Evolutionary conservation across 2,888 invertebrate genomes (phyloP).

Genomic region (Papilio demoleus): DNA sequence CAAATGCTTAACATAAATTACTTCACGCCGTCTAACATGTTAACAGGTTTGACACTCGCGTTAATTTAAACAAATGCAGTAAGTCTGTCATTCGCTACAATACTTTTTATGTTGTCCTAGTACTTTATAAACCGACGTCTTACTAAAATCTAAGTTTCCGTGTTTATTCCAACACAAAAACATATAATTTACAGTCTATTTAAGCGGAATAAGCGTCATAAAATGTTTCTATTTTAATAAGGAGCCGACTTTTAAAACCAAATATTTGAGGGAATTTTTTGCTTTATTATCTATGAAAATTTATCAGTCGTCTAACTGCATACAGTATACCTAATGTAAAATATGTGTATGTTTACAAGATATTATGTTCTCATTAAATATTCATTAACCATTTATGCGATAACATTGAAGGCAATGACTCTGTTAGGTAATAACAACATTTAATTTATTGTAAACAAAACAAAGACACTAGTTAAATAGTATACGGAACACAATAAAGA

Average conservation of each 20-base stretch:
- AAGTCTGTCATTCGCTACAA: background rate
- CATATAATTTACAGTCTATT: no score
- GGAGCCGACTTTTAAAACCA: no score
- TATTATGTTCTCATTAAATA: slow-evolving; percentile 1
- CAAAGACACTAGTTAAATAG: background rate
- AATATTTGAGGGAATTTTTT: no score
- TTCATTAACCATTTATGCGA: background rate
- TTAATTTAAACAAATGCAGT: background rate
- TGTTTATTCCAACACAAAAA: no score
- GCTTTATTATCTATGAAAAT: background rate
- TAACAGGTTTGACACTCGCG: slow-evolving; percentile 35
- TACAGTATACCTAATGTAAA: background rate
- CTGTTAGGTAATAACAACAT: background rate
- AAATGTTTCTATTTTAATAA: no score
- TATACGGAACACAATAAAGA: background rate
- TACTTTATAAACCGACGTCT: background rate
- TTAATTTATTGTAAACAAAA: background rate
- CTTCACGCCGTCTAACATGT: slow-evolving; percentile 32
- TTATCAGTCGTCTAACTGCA: background rate
- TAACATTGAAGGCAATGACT: slow-evolving; percentile 13
- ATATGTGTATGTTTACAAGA: background rate
- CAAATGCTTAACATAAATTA: slow-evolving; percentile 24
- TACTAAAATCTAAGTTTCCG: background rate
- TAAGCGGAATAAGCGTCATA: no score
- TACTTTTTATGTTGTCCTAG: background rate